phyloP scores from a whole-genome alignment of 64 coral and sea anemone species.

The Pocillopora damicornis region DNA sequence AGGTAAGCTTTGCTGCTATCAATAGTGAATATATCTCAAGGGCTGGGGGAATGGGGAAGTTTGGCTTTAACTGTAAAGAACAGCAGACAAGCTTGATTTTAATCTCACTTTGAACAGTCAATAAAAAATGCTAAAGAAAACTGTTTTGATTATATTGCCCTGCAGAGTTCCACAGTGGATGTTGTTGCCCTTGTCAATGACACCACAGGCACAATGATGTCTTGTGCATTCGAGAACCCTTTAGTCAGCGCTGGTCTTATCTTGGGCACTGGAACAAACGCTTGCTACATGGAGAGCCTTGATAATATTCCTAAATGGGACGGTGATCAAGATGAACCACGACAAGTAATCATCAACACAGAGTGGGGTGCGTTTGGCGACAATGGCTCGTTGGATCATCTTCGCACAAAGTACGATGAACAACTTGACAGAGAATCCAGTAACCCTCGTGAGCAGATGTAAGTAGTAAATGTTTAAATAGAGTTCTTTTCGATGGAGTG shows the following conservation, averaged over 20 bases:
- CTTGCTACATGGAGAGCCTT: slow-evolving; percentile 89
- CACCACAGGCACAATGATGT: slow-evolving; percentile 95
- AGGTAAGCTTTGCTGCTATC: no score
- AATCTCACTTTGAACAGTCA: not conserved
- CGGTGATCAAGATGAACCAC: slow-evolving; percentile 50
- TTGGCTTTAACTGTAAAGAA: no score
- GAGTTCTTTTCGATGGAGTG: no score
- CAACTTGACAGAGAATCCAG: slow-evolving; percentile 70
- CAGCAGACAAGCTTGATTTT: not conserved
- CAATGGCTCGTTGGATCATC: slow-evolving; percentile 63
- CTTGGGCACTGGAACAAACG: slow-evolving; percentile 95
- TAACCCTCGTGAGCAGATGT: slow-evolving; percentile 90
- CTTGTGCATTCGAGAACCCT: slow-evolving; percentile 75
- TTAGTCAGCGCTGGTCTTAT: slow-evolving; percentile 84
- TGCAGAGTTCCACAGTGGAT: slow-evolving; percentile 57
- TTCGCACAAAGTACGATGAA: slow-evolving; percentile 82
- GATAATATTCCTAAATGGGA: slow-evolving; percentile 91
- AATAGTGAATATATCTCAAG: no score
- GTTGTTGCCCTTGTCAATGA: slow-evolving; percentile 94
- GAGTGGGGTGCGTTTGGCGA: slow-evolving; percentile 99
- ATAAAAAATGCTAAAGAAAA: not conserved
- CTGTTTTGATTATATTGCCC: not conserved
- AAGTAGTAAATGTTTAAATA: slow-evolving; percentile 21
- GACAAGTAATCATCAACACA: slow-evolving; percentile 83
- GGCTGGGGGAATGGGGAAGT: no score